Evolutionary conservation across 1,140 invertebrate genomes (phyloP).

Genomic region (Lucilia cuprina): DNA sequence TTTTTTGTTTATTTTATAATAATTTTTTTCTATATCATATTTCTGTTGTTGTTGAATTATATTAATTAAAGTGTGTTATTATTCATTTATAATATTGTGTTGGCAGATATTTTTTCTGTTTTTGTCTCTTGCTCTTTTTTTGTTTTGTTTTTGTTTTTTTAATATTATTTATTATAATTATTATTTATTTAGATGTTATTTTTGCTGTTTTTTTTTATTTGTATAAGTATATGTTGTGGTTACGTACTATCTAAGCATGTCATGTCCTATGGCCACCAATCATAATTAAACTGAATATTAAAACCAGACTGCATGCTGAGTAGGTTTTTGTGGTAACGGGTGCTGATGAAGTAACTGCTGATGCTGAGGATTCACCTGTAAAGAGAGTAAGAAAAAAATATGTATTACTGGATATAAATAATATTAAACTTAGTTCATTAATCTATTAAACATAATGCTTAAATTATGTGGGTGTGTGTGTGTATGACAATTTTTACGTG

Average conservation of each 20-base stretch:
- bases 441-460: too few species aligned
- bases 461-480: too few species aligned
- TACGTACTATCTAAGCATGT: constrained; percentile 46
- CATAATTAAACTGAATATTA: constrained; percentile 53
- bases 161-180: constrained; percentile 23
- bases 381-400: not conserved
- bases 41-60: constrained; percentile 1
- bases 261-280: constrained; percentile 56
- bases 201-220: constrained; percentile 2
- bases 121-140: not conserved
- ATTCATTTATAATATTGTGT: constrained; percentile 26
- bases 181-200: constrained; percentile 11
- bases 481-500: too few species aligned
- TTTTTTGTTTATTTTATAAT: not conserved
- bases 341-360: constrained; percentile 60
- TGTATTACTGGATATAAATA: too few species aligned
- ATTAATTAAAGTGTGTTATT: constrained; percentile 25
- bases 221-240: constrained; percentile 14
- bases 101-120: constrained; percentile 15
- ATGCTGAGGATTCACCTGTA: constrained; percentile 60
- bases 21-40: not conserved
- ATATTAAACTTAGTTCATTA: too few species aligned
- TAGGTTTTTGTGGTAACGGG: constrained; percentile 54
- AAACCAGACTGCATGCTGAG: constrained; percentile 50
- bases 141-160: not conserved